Base-by-base conservation (phyloP, 2,888 invertebrate genomes). In the Ctena decussata region DNA sequence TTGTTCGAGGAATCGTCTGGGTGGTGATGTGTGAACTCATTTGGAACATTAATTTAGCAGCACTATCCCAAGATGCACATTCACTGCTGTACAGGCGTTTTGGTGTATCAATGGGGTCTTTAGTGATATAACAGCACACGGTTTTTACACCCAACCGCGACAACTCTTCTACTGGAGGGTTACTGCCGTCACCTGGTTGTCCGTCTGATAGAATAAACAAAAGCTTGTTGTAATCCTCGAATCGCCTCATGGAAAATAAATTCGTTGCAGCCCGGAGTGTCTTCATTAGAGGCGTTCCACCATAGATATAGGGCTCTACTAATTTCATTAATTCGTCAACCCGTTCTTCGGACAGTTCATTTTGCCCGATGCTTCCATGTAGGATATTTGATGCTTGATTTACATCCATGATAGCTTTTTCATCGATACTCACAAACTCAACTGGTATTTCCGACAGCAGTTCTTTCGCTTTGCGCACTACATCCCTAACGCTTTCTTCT, bases 141-240 rank as follows among this genome's bases (percentile, higher is more conserved):
- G 65, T 32, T 44, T 65, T 69, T 27, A 77, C 69, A 12, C 37
- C 27, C 32, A 11, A 0, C 18, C 8, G 11, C 21, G 30, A 2
- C 12, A 74, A 35, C 1, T 53, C 35, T 30, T 2, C 12, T n/a
- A n/a, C 15, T 15, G 35, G 24, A 5, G 32, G 12, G 18, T 27
- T 35, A 24, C 32, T 12, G 35, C 46, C 21, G 30, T 77, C 69
- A 30, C 24, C 44, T 30, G 65, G 65, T 27, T n/a, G 24, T 30
- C 77, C 77, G 44, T 77, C 76, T 12, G 76, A 60, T 21, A 77
- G 35, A 27, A 77, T 32, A 46, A 77, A 49, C 77, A 77, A 35
- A 1, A 77, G 27, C 46, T 49, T 77, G 18, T 77, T 39, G 30
- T 49, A 5, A 27, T 41, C 21, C 41, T 11, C 18, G 3, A 18